Conservation (phyloP, 2,888 invertebrate genomes). For the Helobdella robusta region DNA sequence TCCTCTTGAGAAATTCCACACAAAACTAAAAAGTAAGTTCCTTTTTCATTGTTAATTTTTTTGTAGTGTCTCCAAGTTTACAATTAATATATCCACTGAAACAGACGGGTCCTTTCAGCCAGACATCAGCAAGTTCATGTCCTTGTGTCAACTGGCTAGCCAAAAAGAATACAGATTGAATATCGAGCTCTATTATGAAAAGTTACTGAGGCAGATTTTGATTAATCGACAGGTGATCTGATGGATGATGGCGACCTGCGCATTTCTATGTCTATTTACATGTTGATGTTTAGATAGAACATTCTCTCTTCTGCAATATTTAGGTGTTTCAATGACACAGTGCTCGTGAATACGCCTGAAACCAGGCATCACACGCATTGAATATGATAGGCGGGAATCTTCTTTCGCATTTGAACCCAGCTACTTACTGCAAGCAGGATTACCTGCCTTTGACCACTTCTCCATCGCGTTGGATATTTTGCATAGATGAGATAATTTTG, state of each 20-base stretch:
- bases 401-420: no score
- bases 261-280: no score
- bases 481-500: no score
- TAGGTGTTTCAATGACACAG: no score
- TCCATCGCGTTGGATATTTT: no score
- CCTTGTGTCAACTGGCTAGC: conserved; percentile 66
- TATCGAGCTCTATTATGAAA: conserved; percentile 56
- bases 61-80: neutral
- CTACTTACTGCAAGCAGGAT: no score
- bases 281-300: no score
- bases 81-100: neutral
- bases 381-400: no score
- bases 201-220: conserved; percentile 64
- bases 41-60: neutral
- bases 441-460: no score
- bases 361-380: no score
- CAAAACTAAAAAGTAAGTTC: conserved; percentile 48
- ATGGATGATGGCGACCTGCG: neutral
- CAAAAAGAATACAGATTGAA: conserved; percentile 59
- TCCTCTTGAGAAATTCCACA: conserved; percentile 52
- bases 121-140: conserved; percentile 71
- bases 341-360: no score
- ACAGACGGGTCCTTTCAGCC: conserved; percentile 66
- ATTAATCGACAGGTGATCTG: conserved; percentile 60
- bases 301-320: no score